Conservation (phyloP, 92 coral and sea anemone species). For the Nematostella vectensis region DNA sequence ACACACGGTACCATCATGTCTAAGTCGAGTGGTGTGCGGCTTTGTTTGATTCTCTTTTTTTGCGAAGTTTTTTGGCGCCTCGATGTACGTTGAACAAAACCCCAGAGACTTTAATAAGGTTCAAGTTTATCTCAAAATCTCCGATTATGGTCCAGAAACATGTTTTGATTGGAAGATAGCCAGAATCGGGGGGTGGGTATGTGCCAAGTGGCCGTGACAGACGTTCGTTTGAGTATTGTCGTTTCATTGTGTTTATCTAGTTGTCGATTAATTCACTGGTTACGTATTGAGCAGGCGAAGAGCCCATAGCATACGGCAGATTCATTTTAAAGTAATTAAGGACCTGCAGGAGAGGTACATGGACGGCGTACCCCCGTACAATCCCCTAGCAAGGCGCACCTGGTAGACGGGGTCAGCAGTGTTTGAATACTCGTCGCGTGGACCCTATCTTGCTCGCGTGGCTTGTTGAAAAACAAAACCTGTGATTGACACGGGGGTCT, state of each 20-base stretch:
- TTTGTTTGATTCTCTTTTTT: not conserved
- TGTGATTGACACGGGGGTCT: slow-evolving; percentile 54
- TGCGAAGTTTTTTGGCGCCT: slow-evolving; percentile 1
- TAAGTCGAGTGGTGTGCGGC: not conserved
- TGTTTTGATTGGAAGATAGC: slow-evolving; percentile 33
- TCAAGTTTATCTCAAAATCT: slow-evolving; percentile 16
- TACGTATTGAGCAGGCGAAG: not conserved
- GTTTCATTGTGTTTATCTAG: not conserved
- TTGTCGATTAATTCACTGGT: not conserved
- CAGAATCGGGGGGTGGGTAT: too few species aligned
- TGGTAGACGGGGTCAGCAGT: slow-evolving; percentile 39
- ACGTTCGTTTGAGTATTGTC: too few species aligned
- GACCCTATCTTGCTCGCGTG: slow-evolving; percentile 38
- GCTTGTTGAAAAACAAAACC: slow-evolving; percentile 45
- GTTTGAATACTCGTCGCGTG: slow-evolving; percentile 42
- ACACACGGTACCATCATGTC: not conserved
- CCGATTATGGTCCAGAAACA: slow-evolving; percentile 6
- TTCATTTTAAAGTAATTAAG: slow-evolving; percentile 55
- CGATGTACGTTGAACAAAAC: not conserved
- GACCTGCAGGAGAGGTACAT: slow-evolving; percentile 35
- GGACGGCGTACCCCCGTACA: slow-evolving; percentile 35
- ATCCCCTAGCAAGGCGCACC: slow-evolving; percentile 52
- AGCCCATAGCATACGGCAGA: slow-evolving; percentile 39
- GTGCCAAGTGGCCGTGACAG: too few species aligned
- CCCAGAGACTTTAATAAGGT: not conserved